Evolutionary conservation across 1,140 invertebrate species (phyloP).

Genomic region (Musca vetustissima): DNA sequence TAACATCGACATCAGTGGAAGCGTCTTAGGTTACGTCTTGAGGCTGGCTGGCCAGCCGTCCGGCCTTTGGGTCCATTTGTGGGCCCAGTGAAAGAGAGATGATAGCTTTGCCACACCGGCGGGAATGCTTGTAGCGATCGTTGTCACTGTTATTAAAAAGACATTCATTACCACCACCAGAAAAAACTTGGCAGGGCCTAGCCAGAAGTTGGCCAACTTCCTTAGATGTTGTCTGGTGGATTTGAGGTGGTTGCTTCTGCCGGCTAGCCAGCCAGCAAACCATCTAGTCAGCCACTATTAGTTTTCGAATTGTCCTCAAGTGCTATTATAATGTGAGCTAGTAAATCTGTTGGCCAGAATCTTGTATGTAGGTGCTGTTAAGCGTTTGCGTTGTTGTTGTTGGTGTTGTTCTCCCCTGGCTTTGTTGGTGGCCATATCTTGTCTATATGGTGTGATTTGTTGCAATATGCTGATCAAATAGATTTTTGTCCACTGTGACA

Average conservation of each 20-base stretch:
- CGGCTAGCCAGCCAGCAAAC: no score
- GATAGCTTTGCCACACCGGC: neutral
- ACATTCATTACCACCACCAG: constrained; percentile 54
- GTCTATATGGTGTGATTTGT: no score
- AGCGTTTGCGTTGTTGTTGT: neutral
- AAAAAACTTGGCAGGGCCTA: no score
- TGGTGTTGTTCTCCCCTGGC: neutral
- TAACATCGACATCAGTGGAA: neutral
- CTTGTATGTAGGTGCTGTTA: constrained; percentile 15
- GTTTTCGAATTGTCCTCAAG: neutral
- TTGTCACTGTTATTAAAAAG: constrained; percentile 56
- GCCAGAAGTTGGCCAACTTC: no score
- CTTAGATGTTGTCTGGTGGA: neutral
- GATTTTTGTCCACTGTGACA: no score
- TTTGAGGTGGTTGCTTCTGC: neutral
- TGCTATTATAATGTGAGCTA: neutral
- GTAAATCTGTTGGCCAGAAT: no score
- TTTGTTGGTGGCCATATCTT: constrained; percentile 16
- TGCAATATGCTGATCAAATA: no score
- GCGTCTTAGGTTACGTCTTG: no score
- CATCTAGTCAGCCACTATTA: neutral
- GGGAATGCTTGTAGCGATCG: constrained; percentile 40
- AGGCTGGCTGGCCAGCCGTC: neutral
- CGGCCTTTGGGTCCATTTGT: no score
- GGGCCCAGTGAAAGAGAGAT: constrained; percentile 28